A percentile compares a stretch with the other conserved stretches of the same genome.
phyloP scores from a whole-genome alignment of 2,888 invertebrate species.

The Entomobrya proxima region DNA sequence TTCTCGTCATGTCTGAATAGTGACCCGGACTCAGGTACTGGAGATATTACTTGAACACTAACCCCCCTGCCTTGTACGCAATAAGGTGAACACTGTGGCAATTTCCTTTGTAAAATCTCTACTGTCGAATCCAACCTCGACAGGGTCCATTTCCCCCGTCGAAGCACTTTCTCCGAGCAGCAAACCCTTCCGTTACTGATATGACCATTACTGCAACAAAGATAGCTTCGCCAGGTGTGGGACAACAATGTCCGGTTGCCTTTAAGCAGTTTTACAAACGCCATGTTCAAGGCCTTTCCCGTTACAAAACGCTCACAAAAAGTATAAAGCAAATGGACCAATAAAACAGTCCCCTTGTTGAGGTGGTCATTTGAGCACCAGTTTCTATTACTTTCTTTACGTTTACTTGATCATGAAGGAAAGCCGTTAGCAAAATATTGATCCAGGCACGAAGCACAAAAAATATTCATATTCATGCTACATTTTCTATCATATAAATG shows the following conservation, averaged over 20 bases:
- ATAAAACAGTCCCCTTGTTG: no score
- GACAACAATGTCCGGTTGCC: background rate
- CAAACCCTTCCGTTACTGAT: background rate
- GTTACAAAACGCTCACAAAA: background rate
- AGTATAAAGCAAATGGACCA: no score
- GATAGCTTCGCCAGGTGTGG: background rate
- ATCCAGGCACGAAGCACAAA: no score
- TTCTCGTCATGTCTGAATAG: constrained; percentile 51
- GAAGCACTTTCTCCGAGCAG: background rate
- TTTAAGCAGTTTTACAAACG: background rate
- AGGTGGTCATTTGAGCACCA: no score
- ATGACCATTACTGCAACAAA: background rate
- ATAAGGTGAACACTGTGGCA: background rate
- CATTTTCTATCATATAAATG: background rate
- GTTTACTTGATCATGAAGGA: no score
- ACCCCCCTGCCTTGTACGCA: background rate
- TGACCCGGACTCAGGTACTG: background rate
- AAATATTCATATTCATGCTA: no score
- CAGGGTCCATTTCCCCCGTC: background rate
- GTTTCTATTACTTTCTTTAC: no score
- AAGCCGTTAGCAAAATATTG: no score
- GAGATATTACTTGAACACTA: background rate
- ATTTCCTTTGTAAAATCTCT: background rate
- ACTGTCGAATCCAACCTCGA: background rate
- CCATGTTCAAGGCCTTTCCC: background rate